Percentiles rank a stretch among this genome's conserved stretches.
phyloP scores from a whole-genome alignment of 2,113 vertebrate species.

The Ranitomeya imitator region DNA sequence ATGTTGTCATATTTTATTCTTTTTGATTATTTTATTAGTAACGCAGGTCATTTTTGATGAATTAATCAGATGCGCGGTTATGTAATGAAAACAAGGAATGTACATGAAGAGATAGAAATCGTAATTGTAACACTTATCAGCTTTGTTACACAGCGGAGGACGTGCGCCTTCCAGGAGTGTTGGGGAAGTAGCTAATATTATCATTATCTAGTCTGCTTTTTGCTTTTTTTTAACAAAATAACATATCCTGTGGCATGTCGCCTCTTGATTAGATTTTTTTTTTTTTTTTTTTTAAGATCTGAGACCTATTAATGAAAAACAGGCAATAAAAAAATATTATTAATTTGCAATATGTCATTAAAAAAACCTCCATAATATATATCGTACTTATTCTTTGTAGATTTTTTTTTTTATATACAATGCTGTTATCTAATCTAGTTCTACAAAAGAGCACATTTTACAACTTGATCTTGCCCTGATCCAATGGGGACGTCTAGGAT shows the following conservation, averaged over 20 bases:
- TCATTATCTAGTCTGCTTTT: not conserved
- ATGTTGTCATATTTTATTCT: conserved; percentile 44
- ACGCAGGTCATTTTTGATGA: conserved; percentile 26
- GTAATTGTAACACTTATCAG: conserved; percentile 19
- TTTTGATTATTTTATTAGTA: conserved; percentile 39
- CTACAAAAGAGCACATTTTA: not conserved
- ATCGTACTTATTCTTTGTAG: too few relatives aligned
- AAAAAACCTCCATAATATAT: not conserved
- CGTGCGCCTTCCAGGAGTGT: not conserved
- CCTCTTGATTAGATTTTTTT: not conserved
- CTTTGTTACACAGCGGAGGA: not conserved
- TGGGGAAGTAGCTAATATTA: not conserved
- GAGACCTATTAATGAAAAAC: not conserved
- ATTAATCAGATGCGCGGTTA: conserved; percentile 14
- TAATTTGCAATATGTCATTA: not conserved
- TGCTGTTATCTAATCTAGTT: not conserved
- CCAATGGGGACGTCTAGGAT: too few relatives aligned
- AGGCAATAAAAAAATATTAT: not conserved
- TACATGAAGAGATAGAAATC: not conserved
- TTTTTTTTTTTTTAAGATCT: not conserved
- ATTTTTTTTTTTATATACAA: not conserved
- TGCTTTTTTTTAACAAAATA: not conserved
- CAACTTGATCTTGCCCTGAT: too few relatives aligned
- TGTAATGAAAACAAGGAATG: conserved; percentile 11
- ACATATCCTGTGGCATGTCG: not conserved